A percentile compares a stretch with the other conserved stretches of the same genome.
Evolutionary conservation across 2,888 invertebrate species (phyloP).

Genomic region (Dicranocentrus wangi): DNA sequence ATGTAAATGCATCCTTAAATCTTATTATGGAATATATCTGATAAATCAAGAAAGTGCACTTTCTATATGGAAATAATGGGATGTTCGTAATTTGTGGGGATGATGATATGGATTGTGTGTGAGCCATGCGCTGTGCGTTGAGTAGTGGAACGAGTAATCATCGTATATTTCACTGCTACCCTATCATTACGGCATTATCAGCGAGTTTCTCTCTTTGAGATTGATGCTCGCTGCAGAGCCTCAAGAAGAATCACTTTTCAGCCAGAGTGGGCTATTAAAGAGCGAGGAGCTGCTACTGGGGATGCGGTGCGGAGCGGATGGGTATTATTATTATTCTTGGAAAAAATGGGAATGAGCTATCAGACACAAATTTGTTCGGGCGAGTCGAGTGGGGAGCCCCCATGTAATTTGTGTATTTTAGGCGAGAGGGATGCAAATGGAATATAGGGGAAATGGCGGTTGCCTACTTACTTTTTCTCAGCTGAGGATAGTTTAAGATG

Average conservation of each 20-base stretch:
- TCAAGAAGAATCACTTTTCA: constrained; percentile 37
- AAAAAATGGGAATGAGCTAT: too few species aligned
- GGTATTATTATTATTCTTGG: too few species aligned
- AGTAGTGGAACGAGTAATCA: constrained; percentile 62
- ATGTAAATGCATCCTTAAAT: constrained; percentile 47
- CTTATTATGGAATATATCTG: not conserved
- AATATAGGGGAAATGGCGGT: too few species aligned
- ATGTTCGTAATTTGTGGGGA: not conserved
- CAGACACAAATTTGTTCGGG: not conserved
- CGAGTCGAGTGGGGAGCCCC: too few species aligned
- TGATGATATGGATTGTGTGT: constrained; percentile 8
- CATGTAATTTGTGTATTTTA: too few species aligned
- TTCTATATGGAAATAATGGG: not conserved
- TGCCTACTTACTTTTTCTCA: too few species aligned
- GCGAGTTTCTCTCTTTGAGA: constrained; percentile 56
- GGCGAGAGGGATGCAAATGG: too few species aligned
- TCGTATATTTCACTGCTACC: constrained; percentile 59
- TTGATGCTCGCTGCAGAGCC: constrained; percentile 20
- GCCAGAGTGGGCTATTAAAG: constrained; percentile 43
- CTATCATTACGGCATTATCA: constrained; percentile 63
- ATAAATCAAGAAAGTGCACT: constrained; percentile 48
- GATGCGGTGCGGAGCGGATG: too few species aligned
- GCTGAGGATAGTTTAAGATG: too few species aligned
- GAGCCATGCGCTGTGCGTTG: constrained; percentile 34
- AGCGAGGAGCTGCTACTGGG: constrained; percentile 56